Evolutionary conservation across 2,888 invertebrate species (phyloP), one percentile per base, ranked within the genome.

Genomic region (Philhelius pedissequus): DNA sequence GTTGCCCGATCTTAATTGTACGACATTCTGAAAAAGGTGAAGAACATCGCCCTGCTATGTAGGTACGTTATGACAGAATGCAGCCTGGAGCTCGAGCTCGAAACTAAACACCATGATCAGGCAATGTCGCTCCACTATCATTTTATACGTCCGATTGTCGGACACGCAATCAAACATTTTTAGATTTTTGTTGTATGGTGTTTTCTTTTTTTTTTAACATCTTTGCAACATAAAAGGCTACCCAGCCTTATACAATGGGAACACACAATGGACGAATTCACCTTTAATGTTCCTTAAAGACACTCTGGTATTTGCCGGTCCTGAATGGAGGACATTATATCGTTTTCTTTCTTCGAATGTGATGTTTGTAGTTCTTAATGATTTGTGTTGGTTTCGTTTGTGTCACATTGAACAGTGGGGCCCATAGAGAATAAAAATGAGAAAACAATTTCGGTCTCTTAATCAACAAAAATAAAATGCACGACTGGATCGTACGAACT

Each of bases 101-200:
- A 13, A 13, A 48, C 22, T 11, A 45, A 45, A 48, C 22, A 48
- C 22, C 45, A 48, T n/a, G n/a, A n/a, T 22, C 45, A 48, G 66
- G 76, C 66, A 70, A 60, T 62, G 77, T 71, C 52, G 38, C 71
- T 58, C 32, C 64, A 71, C 40, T 22, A 70, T 78, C 78, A 50
- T 73, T 43, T 69, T 50, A 50, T 79, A 70, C 76, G 75, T 68
- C 74, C 50, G 73, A 78, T 83, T 83, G 82, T 74, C 75, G 70
- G 66, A 84, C 83, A 84, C 70, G 83, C 83, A 79, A 84, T 84
- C 83, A 84, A 75, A 84, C 75, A 79, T 70, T 64, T 56, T 52
- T 15, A 54, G 35, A 48, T 48, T 52, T 18, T 45, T 66, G 30
- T 22, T 38, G 18, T 22, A n/a, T 25, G 2, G 5, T 13, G 48